Evolutionary conservation across 2,113 vertebrate species (phyloP).

Genomic region (Xenus cinereus): DNA sequence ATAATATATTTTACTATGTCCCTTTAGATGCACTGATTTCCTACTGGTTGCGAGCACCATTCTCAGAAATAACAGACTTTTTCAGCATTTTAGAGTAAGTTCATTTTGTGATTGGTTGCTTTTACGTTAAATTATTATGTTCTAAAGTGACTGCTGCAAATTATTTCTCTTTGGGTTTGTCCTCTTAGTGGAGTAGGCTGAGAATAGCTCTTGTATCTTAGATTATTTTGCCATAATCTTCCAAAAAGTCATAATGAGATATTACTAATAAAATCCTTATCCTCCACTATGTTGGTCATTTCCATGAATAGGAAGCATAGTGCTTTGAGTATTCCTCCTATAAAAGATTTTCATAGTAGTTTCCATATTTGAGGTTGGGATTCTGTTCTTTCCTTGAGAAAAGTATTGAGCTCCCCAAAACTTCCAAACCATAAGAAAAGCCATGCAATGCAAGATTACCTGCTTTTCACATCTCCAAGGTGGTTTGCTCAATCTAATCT

Average conservation of each 20-base stretch:
- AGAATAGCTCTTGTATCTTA: neutral
- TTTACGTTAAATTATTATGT: neutral
- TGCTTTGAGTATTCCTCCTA: neutral
- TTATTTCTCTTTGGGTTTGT: neutral
- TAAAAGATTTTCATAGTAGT: neutral
- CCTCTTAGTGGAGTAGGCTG: neutral
- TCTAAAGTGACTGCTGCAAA: neutral
- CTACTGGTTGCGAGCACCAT: constrained; percentile 94
- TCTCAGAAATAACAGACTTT: constrained; percentile 95
- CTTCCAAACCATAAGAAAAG: neutral
- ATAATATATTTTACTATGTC: constrained; percentile 1
- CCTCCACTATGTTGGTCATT: neutral
- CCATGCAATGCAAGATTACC: neutral
- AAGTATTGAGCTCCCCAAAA: neutral
- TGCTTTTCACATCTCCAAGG: neutral
- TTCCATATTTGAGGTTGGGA: neutral
- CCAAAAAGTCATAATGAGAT: neutral
- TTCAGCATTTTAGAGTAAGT: constrained; percentile 99
- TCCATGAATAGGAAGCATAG: neutral
- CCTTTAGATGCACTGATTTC: constrained; percentile 91
- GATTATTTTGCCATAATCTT: neutral
- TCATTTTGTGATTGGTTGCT: neutral
- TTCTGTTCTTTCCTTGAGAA: neutral
- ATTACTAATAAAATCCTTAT: neutral
- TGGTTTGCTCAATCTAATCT: neutral